phyloP scores from a whole-genome alignment of 2,113 vertebrate species.

The Campylorhamphus procurvoides region DNA sequence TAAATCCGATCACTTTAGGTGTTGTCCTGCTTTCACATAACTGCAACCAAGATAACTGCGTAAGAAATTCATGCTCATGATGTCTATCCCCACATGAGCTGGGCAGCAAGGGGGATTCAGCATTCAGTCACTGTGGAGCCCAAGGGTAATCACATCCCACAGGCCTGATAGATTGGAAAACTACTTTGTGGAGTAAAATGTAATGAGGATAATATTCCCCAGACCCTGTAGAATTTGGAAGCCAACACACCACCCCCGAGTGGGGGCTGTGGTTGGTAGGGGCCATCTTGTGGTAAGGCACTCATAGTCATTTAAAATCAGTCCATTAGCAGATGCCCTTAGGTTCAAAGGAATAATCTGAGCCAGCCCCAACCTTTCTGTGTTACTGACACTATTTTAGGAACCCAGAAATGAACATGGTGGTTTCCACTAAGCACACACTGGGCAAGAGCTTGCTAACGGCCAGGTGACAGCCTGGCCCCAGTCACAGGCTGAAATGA shows the following conservation, averaged over 20 bases:
- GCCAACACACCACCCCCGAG: fast-evolving
- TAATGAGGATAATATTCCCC: background rate
- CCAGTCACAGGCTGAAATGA: background rate
- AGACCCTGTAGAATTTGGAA: background rate
- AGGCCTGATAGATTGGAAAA: background rate
- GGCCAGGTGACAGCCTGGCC: fast-evolving
- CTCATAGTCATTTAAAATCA: fast-evolving
- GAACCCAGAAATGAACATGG: background rate
- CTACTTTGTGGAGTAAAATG: background rate
- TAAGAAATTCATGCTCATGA: background rate
- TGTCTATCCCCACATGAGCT: background rate
- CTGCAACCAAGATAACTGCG: background rate
- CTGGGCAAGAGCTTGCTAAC: background rate
- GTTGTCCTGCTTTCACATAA: background rate
- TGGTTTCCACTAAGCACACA: background rate
- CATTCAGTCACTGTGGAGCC: background rate
- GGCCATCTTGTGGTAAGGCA: slow-evolving; percentile 21
- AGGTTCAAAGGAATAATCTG: background rate
- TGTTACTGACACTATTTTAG: background rate
- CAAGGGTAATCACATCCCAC: background rate
- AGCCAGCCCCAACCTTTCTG: background rate
- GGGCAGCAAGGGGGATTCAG: background rate
- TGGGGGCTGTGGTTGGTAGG: background rate
- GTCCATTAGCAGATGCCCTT: background rate
- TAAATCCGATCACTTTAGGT: background rate